phyloP scores from a whole-genome alignment of 2,797 vertebrate species.

The Pangasius djambal region DNA sequence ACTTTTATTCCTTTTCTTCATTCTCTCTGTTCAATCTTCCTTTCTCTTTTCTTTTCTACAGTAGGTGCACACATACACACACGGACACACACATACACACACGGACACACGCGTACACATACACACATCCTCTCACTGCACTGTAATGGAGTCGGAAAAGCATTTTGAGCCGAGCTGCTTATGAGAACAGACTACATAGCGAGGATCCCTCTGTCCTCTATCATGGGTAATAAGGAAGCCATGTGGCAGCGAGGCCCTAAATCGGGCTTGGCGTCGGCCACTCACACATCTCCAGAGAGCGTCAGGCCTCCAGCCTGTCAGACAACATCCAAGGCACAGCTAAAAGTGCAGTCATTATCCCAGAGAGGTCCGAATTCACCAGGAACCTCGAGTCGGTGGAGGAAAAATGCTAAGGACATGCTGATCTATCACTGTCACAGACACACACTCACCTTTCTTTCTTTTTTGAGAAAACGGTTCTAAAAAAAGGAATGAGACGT shows the following conservation, averaged over 20 bases:
- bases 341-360: constrained; percentile 71
- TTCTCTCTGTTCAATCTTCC: neutral
- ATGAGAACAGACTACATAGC: constrained; percentile 31
- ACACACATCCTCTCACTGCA: neutral
- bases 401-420: constrained; percentile 24
- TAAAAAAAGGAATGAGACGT: neutral
- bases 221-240: constrained; percentile 43
- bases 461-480: neutral
- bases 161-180: constrained; percentile 14
- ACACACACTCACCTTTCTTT: neutral
- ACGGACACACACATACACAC: neutral
- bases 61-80: neutral
- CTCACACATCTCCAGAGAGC: constrained; percentile 59
- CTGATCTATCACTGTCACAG: constrained; percentile 38
- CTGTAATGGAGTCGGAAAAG: constrained; percentile 4
- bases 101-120: constrained; percentile 5
- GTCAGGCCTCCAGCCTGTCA: constrained; percentile 62
- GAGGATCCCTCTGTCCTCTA: constrained; percentile 27
- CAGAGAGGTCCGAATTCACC: constrained; percentile 31
- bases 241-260: constrained; percentile 51
- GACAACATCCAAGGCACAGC: constrained; percentile 62
- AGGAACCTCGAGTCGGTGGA: neutral
- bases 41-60: neutral
- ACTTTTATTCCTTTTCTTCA: neutral
- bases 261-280: constrained; percentile 62